Evolutionary conservation across 2,113 vertebrate species (phyloP).

Genomic region (Paratilapia polleni): DNA sequence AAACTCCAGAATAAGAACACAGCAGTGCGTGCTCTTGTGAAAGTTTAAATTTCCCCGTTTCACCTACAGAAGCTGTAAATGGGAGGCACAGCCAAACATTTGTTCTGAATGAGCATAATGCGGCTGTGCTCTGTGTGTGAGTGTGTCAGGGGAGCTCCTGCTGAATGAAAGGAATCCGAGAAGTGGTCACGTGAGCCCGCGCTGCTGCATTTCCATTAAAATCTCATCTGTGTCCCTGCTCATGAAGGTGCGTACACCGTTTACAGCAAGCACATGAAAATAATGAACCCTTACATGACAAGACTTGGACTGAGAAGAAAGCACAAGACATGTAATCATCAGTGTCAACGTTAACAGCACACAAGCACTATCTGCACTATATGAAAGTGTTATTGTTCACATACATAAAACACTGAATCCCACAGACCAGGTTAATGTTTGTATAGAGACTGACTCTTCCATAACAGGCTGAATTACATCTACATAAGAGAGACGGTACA

Average conservation of each 20-base stretch:
- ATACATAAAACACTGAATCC: background rate
- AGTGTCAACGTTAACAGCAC: background rate
- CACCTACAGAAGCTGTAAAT: conserved; percentile 3
- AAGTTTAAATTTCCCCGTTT: background rate
- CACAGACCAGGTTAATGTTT: background rate
- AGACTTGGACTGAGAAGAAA: background rate
- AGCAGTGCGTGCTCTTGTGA: background rate
- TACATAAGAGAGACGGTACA: background rate
- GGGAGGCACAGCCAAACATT: background rate
- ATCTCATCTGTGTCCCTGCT: background rate
- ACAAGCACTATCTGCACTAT: background rate
- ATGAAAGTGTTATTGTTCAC: background rate
- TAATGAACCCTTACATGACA: background rate
- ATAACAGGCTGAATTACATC: background rate
- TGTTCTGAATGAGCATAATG: conserved; percentile 30
- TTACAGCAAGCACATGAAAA: background rate
- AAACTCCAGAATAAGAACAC: background rate
- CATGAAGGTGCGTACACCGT: background rate
- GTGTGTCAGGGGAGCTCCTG: background rate
- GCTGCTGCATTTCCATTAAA: conserved; percentile 36
- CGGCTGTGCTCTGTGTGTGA: background rate
- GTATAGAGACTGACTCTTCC: background rate
- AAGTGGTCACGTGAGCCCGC: background rate
- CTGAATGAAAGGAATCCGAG: background rate
- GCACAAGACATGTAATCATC: background rate